Percentiles rank a stretch among this genome's conserved stretches.
These are phyloP conservation scores for Podiceps cristatus DNA, from an alignment of 2,113 vertebrate species.

Conservation along the genomic window DNA sequence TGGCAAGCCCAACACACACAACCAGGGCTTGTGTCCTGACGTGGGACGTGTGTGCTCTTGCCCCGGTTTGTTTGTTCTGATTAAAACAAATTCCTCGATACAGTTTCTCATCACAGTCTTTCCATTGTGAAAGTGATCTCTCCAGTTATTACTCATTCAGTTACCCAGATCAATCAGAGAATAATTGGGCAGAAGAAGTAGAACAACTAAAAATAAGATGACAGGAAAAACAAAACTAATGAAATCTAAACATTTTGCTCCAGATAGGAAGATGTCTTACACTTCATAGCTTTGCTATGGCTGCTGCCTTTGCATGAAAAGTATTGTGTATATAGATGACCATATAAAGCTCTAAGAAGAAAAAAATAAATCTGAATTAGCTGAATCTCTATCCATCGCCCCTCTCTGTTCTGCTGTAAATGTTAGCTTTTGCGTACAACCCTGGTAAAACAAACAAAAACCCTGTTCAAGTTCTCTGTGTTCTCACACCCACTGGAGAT, in stretches of 20 bases:
- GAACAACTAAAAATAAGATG: slow-evolving; percentile 8
- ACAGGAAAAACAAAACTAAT: neutral
- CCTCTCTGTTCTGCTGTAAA: neutral
- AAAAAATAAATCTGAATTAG: neutral
- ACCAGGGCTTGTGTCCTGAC: neutral
- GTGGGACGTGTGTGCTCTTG: neutral
- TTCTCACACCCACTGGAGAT: neutral
- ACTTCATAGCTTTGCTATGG: neutral
- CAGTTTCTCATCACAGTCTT: neutral
- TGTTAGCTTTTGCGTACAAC: neutral
- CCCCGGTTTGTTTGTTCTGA: neutral
- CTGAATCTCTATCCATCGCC: neutral
- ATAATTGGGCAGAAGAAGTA: neutral
- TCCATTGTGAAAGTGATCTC: neutral
- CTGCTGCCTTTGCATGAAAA: neutral
- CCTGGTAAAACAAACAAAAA: neutral
- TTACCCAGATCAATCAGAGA: neutral
- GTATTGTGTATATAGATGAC: neutral
- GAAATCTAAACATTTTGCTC: neutral
- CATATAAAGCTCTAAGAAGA: neutral
- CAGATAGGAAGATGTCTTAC: neutral
- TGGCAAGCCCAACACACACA: neutral
- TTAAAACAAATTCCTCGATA: neutral
- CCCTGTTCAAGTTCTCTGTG: neutral
- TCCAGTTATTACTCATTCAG: neutral